Evolutionary conservation across 2,113 vertebrate genomes (phyloP).

Genomic region (Galbula dea): DNA sequence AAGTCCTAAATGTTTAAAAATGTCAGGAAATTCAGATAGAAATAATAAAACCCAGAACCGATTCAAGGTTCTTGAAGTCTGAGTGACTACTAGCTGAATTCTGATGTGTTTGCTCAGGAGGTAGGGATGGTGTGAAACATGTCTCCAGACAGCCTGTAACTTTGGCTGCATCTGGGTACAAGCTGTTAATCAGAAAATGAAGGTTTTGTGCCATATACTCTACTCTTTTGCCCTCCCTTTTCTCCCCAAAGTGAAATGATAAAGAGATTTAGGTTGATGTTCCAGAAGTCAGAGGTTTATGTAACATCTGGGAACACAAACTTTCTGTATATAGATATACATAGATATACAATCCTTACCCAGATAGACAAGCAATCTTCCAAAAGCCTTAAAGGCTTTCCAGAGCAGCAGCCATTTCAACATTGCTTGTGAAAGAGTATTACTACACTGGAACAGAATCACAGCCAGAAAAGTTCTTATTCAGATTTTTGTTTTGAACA

Average conservation of each 20-base stretch:
- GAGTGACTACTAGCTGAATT: too few species aligned
- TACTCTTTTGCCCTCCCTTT: not conserved
- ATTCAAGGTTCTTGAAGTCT: not conserved
- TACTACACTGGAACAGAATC: not conserved
- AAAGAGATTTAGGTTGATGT: not conserved
- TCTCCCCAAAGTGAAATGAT: not conserved
- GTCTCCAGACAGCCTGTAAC: not conserved
- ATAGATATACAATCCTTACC: not conserved
- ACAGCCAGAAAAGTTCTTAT: accelerated
- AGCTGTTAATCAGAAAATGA: not conserved
- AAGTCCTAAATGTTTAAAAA: not conserved
- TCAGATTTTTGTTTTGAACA: not conserved
- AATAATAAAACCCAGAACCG: accelerated
- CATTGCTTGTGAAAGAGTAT: not conserved
- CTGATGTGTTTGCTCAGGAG: too few species aligned
- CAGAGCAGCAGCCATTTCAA: not conserved
- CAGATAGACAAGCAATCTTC: not conserved
- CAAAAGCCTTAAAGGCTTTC: not conserved
- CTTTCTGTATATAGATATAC: not conserved
- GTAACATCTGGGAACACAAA: not conserved
- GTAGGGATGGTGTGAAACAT: too few species aligned
- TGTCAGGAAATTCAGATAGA: not conserved
- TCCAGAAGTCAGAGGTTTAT: not conserved
- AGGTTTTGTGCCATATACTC: accelerated
- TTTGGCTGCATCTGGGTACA: not conserved